Conservation (phyloP, 2,113 vertebrate genomes). For the Microcebus lehilahytsara region DNA sequence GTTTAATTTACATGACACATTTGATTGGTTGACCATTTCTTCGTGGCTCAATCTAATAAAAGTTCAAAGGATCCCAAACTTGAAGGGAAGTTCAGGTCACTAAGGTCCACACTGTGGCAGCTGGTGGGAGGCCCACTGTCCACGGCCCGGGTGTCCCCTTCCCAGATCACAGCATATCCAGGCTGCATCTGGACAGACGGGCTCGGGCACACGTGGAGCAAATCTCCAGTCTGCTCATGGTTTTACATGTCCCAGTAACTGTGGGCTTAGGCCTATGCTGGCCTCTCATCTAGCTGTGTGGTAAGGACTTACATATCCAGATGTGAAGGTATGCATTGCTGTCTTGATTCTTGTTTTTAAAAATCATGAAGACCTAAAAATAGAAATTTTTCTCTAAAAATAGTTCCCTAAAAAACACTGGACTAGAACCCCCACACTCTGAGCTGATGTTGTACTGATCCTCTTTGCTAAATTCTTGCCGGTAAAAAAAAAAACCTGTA, state of each 20-base stretch:
- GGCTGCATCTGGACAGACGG: fast-evolving
- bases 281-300: neutral
- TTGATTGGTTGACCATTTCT: neutral
- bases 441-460: neutral
- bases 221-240: neutral
- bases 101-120: neutral
- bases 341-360: conserved; percentile 32
- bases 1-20: neutral
- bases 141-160: neutral
- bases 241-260: neutral
- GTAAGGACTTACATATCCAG: neutral
- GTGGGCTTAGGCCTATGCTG: neutral
- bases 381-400: conserved; percentile 16
- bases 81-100: neutral
- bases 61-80: neutral
- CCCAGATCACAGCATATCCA: fast-evolving
- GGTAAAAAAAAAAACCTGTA: neutral
- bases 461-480: neutral
- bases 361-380: conserved; percentile 29
- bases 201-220: fast-evolving
- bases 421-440: neutral
- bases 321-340: neutral
- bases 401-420: neutral
- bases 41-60: neutral
- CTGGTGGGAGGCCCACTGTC: neutral